Evolutionary conservation across 2,113 vertebrate genomes (phyloP).

Genomic region (Hyperopisus bebe): DNA sequence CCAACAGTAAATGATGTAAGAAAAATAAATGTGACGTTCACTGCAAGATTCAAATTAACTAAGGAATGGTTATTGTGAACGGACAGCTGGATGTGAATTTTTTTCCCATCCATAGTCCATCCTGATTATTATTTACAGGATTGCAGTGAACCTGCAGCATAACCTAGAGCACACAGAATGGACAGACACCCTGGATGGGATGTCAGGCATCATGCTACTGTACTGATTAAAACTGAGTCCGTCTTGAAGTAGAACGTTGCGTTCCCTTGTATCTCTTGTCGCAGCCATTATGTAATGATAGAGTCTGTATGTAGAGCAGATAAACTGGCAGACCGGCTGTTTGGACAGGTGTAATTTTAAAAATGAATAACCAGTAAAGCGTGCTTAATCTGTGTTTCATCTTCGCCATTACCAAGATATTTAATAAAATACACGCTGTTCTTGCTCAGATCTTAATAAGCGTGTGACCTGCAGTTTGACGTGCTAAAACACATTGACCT

Average conservation of each 20-base stretch:
- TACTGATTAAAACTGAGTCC: not conserved
- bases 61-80: not conserved
- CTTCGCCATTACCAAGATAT: not conserved
- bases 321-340: not conserved
- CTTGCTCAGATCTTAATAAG: constrained; percentile 37
- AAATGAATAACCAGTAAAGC: not conserved
- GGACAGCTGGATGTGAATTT: not conserved
- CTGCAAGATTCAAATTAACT: not conserved
- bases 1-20: not conserved
- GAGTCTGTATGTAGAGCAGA: not conserved
- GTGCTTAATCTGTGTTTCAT: not conserved
- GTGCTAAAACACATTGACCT: constrained; percentile 53
- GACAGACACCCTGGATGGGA: not conserved
- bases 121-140: not conserved
- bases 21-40: not conserved
- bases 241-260: not conserved
- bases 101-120: not conserved
- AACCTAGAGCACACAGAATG: not conserved
- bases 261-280: not conserved
- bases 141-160: not conserved
- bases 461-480: constrained; percentile 46
- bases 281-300: not conserved
- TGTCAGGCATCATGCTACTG: not conserved
- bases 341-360: not conserved
- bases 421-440: not conserved